These are phyloP conservation scores for Panurus biarmicus DNA, from an alignment of 2,113 vertebrate genomes.

Conservation along the genomic window DNA sequence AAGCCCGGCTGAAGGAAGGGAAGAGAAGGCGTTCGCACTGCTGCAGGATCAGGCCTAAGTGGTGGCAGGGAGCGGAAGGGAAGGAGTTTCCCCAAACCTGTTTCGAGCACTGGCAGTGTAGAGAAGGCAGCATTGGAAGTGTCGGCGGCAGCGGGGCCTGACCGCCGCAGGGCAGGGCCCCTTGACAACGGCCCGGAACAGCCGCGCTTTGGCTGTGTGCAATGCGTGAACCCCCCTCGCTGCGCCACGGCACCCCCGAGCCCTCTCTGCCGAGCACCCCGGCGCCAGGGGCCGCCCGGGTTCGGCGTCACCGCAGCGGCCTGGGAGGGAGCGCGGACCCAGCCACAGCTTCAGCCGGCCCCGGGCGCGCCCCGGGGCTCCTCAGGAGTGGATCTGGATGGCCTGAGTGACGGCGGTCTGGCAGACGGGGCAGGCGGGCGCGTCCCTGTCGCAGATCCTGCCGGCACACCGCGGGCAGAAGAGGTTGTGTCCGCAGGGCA, in stretches of 20 bases:
- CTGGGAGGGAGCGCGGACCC: too few species aligned
- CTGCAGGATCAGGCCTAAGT: rapidly evolving
- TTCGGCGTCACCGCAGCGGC: too few species aligned
- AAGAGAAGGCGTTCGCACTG: rapidly evolving
- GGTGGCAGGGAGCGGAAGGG: rapidly evolving
- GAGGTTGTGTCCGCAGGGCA: conserved; percentile 95
- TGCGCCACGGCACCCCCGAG: too few species aligned
- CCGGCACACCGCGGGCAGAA: conserved; percentile 97
- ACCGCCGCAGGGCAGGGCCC: neutral
- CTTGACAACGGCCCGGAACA: neutral
- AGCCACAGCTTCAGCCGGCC: too few species aligned
- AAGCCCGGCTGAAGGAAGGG: neutral
- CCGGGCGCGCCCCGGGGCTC: too few species aligned
- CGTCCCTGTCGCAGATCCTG: conserved; percentile 73
- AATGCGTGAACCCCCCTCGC: too few species aligned
- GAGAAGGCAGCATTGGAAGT: neutral
- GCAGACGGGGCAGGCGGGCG: neutral
- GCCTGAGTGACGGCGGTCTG: neutral
- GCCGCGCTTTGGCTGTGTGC: too few species aligned
- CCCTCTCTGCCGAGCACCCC: too few species aligned
- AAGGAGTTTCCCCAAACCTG: neutral
- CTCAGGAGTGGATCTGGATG: neutral
- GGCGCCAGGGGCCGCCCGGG: too few species aligned
- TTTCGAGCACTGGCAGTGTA: neutral
- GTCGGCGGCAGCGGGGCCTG: neutral